Evolutionary conservation across 1,140 invertebrate species (phyloP), one percentile per base, ranked within the genome.

Genomic region (Gonatopus flavifemur): DNA sequence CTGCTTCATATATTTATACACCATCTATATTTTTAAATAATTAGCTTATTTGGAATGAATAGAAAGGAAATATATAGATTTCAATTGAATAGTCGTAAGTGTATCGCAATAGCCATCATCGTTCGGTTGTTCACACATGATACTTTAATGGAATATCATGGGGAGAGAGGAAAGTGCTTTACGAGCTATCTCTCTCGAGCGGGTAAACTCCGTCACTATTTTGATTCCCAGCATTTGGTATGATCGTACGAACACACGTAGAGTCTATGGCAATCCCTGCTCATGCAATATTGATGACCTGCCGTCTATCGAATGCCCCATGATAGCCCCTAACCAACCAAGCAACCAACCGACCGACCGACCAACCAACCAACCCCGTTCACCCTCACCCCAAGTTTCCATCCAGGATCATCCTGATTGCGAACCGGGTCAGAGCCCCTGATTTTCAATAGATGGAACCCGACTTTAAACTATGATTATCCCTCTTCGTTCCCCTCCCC

Each of bases 391-490:
- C n/a, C n/a, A n/a, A n/a, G n/a, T n/a, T n/a, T n/a, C n/a, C n/a
- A n/a, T n/a, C n/a, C n/a, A n/a, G 62, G 62, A n/a, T n/a, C 62
- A 67, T 67, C 61, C 67, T 77, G 74, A 77, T 76, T 77, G 72
- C 70, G 64, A 73, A 70, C 59, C 64, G 63, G 64, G 57, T 69
- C 67, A 63, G 66, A 68, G 73, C 69, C 72, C 72, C 72, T 77
- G 76, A 78, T 77, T 77, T 78, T 76, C 74, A 77, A 78, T 77
- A 67, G 74, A 67, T 76, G 68, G 70, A 64, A 73, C 63, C 68
- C 72, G 69, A 76, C 76, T 77, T 78, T 78, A 78, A 78, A 78
- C 76, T 77, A 78, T 78, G 74, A 78, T 78, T 78, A 78, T 66
- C 72, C 62, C 62, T n/a, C n/a, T n/a, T n/a, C n/a, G n/a, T n/a